Evolutionary conservation across 2,888 invertebrate species (phyloP), one percentile per base, ranked within the genome.

Genomic region (Dorcus hopei): DNA sequence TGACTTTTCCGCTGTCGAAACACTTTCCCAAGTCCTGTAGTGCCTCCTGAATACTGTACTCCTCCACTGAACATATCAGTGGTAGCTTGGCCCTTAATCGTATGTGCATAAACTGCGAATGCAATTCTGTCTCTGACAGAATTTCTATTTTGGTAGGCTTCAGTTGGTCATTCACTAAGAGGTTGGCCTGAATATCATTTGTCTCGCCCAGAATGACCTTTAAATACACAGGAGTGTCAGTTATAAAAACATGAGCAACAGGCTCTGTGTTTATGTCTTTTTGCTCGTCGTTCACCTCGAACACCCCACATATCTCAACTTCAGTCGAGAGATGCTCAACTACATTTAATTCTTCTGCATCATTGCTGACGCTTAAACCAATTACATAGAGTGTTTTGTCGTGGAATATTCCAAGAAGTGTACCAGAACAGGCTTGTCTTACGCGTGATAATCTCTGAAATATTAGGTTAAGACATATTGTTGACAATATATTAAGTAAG

Each of bases 321-420:
- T 91, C 91, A 2, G 88, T 87, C 11, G 92, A 91, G 70, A 91
- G 84, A 69, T 86, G 85, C 26, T 88, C 80, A 62, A 85, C 81
- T 41, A 87, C 79, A 79, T 80, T 80, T 70, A 78, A 72, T 52
- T 79, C 77, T 53, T 86, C 83, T 69, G 85, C 83, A 68, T 85
- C 74, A 16, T 78, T 80, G 74, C 89, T 87, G 68, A 89, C 78
- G 72, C 87, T 86, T 67, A 89, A 82, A 51, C 88, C 87, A 63
- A 91, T 77, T 54, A 91, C 84, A 38, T 87, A 81, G 56, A 90
- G 77, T 38, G 85, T 87, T 57, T 89, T 86, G 70, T 89, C 86
- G 75, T 87, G 87, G 78, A 90, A 85, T 41, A 89, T 83, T 42
- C 91, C 92, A 76, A 87, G 91, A 23, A 91, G 80, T 75, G 87